Evolutionary conservation across 2,888 invertebrate species (phyloP).

Genomic region (Sinelater perroti): DNA sequence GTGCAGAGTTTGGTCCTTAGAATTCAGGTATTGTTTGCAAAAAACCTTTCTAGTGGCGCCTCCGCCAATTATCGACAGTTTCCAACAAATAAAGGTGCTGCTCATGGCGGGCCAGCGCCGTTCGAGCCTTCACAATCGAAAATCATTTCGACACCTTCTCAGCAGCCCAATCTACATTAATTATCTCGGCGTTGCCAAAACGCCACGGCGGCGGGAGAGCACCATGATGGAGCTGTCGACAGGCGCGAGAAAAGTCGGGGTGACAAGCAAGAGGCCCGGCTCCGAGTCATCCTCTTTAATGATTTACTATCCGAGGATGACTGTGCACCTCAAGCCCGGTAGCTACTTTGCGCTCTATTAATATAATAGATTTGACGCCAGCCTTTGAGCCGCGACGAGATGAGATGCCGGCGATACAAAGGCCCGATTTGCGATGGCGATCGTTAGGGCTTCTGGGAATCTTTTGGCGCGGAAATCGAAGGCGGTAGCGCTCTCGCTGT

Average conservation of each 20-base stretch:
- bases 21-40: too few relatives aligned
- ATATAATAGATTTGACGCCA: conserved; percentile 60
- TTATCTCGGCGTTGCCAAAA: conserved; percentile 24
- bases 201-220: conserved; percentile 13
- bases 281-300: conserved; percentile 58
- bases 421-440: conserved; percentile 26
- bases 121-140: conserved; percentile 26
- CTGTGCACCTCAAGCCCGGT: conserved; percentile 58
- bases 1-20: too few relatives aligned
- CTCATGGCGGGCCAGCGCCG: conserved; percentile 1
- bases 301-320: conserved; percentile 56
- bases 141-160: conserved; percentile 10
- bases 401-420: conserved; percentile 30
- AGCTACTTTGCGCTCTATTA: conserved; percentile 60
- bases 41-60: conserved; percentile 2
- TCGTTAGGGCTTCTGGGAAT: conserved; percentile 18
- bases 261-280: conserved; percentile 26
- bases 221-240: conserved; percentile 32
- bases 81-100: neutral
- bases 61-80: neutral
- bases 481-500: too few relatives aligned
- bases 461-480: conserved; percentile 16
- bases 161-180: conserved; percentile 15
- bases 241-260: conserved; percentile 33
- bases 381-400: conserved; percentile 36